These are phyloP conservation scores for Plebejus melissa DNA, from an alignment of 2,888 invertebrate genomes.

Conservation along the genomic window DNA sequence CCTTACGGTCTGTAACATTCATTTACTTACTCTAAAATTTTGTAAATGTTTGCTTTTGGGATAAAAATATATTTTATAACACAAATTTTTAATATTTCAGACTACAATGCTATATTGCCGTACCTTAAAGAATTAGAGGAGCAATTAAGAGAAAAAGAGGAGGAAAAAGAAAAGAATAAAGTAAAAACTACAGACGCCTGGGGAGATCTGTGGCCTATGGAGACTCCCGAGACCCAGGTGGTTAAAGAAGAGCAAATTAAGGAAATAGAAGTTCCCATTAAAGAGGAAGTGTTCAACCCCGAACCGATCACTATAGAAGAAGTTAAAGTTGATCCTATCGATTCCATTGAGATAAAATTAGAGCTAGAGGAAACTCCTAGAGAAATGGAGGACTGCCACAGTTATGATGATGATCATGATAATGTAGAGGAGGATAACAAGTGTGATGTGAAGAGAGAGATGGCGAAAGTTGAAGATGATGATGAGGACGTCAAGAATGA, in stretches of 20 bases:
- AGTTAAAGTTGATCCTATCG: conserved; percentile 28
- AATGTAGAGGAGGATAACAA: conserved; percentile 24
- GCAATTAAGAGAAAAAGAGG: conserved; percentile 48
- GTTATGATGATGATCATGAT: conserved; percentile 25
- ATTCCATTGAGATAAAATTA: background rate
- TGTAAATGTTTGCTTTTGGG: background rate
- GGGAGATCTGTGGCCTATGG: conserved; percentile 33
- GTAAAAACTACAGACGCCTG: conserved; percentile 42
- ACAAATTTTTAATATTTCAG: conserved; percentile 42
- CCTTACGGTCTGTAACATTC: conserved; percentile 55
- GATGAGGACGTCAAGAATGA: conserved; percentile 35
- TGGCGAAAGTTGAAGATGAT: conserved; percentile 23
- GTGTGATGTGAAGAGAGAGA: conserved; percentile 31
- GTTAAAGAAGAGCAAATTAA: conserved; percentile 29
- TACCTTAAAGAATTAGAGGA: conserved; percentile 67
- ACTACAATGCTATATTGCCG: conserved; percentile 69
- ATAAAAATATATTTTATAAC: background rate
- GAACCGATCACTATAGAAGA: conserved; percentile 31
- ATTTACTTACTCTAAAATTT: background rate
- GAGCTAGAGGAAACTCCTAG: conserved; percentile 2
- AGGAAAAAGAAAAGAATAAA: conserved; percentile 35
- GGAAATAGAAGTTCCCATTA: conserved; percentile 32
- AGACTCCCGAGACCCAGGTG: conserved; percentile 34
- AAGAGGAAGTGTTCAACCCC: conserved; percentile 24
- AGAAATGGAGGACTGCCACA: conserved; percentile 29